These are phyloP conservation scores for Hypomesus transpacificus DNA, from an alignment of 2,113 vertebrate genomes.

Conservation along the genomic window DNA sequence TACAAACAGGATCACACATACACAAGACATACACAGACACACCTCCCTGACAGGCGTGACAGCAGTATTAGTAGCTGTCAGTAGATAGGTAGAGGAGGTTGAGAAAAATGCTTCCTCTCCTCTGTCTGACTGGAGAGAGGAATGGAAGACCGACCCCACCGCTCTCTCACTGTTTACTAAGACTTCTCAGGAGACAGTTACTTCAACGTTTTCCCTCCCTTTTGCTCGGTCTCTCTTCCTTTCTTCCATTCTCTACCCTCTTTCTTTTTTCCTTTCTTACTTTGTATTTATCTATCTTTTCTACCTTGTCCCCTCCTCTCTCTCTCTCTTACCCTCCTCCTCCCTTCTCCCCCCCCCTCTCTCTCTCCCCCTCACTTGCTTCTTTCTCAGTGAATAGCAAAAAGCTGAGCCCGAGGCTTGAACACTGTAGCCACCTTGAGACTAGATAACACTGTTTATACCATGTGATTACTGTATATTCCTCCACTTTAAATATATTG, in stretches of 20 bases:
- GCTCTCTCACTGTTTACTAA: neutral
- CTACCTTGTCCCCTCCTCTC: neutral
- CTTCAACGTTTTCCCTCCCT: neutral
- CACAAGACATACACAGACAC: neutral
- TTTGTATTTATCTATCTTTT: neutral
- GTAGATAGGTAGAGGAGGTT: neutral
- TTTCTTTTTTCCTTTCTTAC: neutral
- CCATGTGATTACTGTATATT: too few relatives aligned
- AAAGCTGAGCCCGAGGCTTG: too few relatives aligned
- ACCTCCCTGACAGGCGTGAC: neutral
- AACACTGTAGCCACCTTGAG: too few relatives aligned
- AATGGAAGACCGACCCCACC: neutral
- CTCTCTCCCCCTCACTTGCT: neutral
- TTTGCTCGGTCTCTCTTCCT: constrained; percentile 2
- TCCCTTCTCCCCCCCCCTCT: neutral
- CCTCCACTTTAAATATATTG: too few relatives aligned
- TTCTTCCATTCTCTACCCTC: neutral
- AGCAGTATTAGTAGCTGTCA: neutral
- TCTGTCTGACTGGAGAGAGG: neutral
- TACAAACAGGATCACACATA: neutral
- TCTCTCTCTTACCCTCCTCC: neutral
- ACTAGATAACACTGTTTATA: too few relatives aligned
- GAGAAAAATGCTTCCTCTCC: neutral
- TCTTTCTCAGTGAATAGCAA: too few relatives aligned
- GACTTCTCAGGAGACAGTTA: neutral